Percentiles rank a stretch among this genome's conserved stretches.
Conservation (phyloP, 1,140 invertebrate genomes). For the Bilobella aurantiaca region DNA sequence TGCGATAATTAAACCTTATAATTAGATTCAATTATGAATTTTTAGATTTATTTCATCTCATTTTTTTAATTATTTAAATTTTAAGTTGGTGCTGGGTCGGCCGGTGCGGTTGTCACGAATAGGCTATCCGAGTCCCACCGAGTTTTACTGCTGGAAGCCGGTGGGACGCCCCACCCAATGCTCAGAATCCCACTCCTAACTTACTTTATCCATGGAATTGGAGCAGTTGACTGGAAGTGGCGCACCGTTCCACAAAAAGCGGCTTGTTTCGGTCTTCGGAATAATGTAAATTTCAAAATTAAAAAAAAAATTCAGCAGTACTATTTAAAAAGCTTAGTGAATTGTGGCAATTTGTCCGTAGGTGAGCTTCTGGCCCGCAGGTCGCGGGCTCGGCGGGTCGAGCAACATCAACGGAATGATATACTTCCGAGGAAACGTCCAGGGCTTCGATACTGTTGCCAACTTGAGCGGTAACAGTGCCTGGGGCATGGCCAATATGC, state of each 20-base stretch:
- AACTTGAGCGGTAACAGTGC: not conserved
- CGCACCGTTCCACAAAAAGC: constrained; percentile 23
- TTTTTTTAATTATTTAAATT: not conserved
- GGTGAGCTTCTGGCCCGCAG: constrained; percentile 1
- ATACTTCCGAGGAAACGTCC: constrained; percentile 48
- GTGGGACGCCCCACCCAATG: not conserved
- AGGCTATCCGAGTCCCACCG: not conserved
- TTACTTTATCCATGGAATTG: constrained; percentile 14
- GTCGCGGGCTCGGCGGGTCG: constrained; percentile 2
- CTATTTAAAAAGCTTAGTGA: not conserved
- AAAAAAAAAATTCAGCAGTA: not conserved
- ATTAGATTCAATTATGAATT: not conserved
- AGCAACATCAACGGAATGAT: constrained; percentile 31
- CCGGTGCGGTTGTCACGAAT: not conserved
- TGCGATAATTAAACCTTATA: no score
- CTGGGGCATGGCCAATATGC: constrained; percentile 15
- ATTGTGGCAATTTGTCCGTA: not conserved
- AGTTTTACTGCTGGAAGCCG: not conserved
- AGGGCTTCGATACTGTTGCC: constrained; percentile 1
- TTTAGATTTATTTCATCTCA: not conserved
- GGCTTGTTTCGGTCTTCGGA: constrained; percentile 20
- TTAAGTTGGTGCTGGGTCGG: not conserved
- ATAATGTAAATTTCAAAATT: constrained; percentile 18
- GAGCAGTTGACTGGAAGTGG: constrained; percentile 36
- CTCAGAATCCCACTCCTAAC: not conserved